Base-by-base conservation (phyloP, 2,113 vertebrate species). In the Acanthochromis polyacanthus region DNA sequence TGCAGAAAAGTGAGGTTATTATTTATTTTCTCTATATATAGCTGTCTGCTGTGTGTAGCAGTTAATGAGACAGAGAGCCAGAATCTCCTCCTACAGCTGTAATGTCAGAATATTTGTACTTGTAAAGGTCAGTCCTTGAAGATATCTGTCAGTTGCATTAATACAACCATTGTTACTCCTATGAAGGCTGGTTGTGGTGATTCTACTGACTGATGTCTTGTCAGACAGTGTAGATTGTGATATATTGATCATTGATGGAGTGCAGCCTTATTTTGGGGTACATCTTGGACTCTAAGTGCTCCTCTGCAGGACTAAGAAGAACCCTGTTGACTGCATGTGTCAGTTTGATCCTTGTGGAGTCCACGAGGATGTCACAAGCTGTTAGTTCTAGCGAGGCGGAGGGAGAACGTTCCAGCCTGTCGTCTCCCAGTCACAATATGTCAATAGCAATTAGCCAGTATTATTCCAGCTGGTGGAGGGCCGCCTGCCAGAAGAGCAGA, bases 391-490 rank as follows among this genome's bases (percentile, higher is more conserved):
- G 38, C 25, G 62, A 66, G 40, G 36, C 64, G 62, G 38, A 66
- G 52, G 48, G 62, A 55, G 59, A 74, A 43, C 14, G 11, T 40
- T 83, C 68, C 59, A 53, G 65, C 75, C 58, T 45, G 25, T 78
- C 67, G 23, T 89, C 80, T 88, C 65, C 36, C 65, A 63, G 75
- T 89, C 81, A 80, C 84, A 90, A 87, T 82, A 78, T 88, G 89
- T 92, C 94, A 89, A 87, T 91, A 92, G 80, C 83, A 89, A 91
- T 92, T 91, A 90, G 43, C 59, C 53, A 85, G 70, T 68, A 70
- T 82, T 66, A 67, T 86, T 88, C 59, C 56, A 81, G 65, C 43
- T 14, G 46, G 66, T 36, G 57, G 58, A 69, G 30, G 32, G 79
- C 61, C 5, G n/a, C 75, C 77, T 87, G 86, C 84, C 82, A 87